A percentile compares a stretch with the other conserved stretches of the same genome.
Conservation (phyloP, 2,888 invertebrate species). For the Periphyllus acericola region DNA sequence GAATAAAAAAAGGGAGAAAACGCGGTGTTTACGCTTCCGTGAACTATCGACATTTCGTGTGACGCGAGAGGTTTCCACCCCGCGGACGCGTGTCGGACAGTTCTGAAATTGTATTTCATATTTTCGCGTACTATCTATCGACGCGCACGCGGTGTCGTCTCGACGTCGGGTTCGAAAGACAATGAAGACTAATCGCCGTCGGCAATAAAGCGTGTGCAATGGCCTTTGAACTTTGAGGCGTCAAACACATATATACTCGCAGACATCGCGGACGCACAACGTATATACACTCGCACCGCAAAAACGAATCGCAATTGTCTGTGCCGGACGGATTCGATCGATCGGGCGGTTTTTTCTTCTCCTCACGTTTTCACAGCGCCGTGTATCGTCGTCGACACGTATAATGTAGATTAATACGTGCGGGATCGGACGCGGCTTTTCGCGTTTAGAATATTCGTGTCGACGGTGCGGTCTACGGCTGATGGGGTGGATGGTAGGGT, state of each 20-base stretch:
- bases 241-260: not conserved
- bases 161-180: constrained; percentile 14
- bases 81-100: constrained; percentile 12
- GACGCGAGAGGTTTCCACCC: constrained; percentile 15
- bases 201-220: not conserved
- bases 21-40: constrained; percentile 20
- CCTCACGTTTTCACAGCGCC: not conserved
- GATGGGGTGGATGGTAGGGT: no score
- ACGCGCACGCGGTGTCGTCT: not conserved
- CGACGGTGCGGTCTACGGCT: not conserved
- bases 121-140: not conserved
- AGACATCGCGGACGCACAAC: not conserved
- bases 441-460: not conserved
- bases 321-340: not conserved
- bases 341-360: not conserved
- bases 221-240: not conserved
- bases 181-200: constrained; percentile 33
- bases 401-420: not conserved
- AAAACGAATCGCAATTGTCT: not conserved
- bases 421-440: not conserved
- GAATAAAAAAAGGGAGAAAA: not conserved
- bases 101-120: constrained; percentile 21
- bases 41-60: constrained; percentile 41
- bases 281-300: not conserved
- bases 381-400: not conserved